A percentile compares a stretch with the other conserved stretches of the same genome.
phyloP scores from a whole-genome alignment of 2,797 vertebrate species.

The Tokudaia muenninki region DNA sequence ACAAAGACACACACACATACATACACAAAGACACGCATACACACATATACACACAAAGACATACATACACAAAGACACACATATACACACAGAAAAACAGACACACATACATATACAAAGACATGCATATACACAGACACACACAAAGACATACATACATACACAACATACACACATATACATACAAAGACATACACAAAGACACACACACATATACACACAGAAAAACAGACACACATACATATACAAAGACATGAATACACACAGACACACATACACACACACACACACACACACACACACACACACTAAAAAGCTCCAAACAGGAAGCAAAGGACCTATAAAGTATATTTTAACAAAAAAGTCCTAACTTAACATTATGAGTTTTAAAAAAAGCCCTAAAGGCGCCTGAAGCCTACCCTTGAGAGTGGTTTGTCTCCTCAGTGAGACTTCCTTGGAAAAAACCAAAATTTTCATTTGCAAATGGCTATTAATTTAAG shows the following conservation, averaged over 20 bases:
- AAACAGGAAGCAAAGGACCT: background rate
- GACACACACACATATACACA: too few species aligned
- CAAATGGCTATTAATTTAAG: background rate
- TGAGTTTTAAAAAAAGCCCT: background rate
- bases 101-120: background rate
- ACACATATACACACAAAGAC: background rate
- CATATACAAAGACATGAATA: background rate
- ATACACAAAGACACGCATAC: background rate
- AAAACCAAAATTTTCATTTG: background rate
- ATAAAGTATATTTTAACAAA: background rate
- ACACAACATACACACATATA: too few species aligned
- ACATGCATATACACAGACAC: rapidly evolving
- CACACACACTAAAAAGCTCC: background rate
- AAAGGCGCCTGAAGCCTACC: background rate
- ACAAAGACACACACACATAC: too few species aligned
- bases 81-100: background rate
- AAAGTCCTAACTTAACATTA: too few species aligned
- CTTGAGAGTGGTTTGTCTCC: background rate
- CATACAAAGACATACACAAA: too few species aligned
- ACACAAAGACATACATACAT: background rate
- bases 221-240: background rate
- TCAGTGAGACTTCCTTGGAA: background rate
- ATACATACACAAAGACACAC: background rate
- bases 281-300: background rate
- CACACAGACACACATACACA: background rate